A percentile compares a stretch with the other conserved stretches of the same genome.
Evolutionary conservation across 2,113 vertebrate species (phyloP).

Genomic region (Cololabis saira): DNA sequence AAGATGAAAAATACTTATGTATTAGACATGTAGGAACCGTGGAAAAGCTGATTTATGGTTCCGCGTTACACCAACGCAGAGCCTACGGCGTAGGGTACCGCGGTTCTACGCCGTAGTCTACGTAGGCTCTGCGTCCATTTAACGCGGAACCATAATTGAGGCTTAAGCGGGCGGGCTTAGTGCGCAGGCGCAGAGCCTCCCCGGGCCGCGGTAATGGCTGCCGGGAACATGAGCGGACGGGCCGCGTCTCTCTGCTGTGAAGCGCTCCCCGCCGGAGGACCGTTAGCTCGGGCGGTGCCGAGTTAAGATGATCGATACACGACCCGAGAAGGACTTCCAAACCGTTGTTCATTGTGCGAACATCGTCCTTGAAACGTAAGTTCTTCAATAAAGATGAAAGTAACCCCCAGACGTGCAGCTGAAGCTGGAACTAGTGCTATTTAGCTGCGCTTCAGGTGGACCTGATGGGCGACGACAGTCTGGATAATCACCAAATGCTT

Average conservation of each 20-base stretch:
- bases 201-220: conserved; percentile 72
- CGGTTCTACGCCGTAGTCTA: too few species aligned
- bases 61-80: too few species aligned
- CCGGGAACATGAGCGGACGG: conserved; percentile 67
- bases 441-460: conserved; percentile 40
- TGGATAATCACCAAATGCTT: not conserved
- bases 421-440: conserved; percentile 18
- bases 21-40: too few species aligned
- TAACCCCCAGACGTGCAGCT: conserved; percentile 8
- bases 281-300: conserved; percentile 64
- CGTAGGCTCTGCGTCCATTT: too few species aligned
- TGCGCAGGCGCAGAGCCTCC: conserved; percentile 69
- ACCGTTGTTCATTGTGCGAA: conserved; percentile 57
- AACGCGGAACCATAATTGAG: too few species aligned
- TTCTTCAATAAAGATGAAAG: conserved; percentile 10
- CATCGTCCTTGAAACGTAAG: conserved; percentile 68
- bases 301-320: conserved; percentile 80
- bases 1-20: too few species aligned
- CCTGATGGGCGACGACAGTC: conserved; percentile 4
- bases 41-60: too few species aligned
- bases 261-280: conserved; percentile 51
- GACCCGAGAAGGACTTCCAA: conserved; percentile 62
- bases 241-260: conserved; percentile 66
- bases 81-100: too few species aligned
- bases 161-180: not conserved